A percentile compares a stretch with the other conserved stretches of the same genome.
Conservation (phyloP, 2,888 invertebrate genomes). For the Callimorpha dominula region DNA sequence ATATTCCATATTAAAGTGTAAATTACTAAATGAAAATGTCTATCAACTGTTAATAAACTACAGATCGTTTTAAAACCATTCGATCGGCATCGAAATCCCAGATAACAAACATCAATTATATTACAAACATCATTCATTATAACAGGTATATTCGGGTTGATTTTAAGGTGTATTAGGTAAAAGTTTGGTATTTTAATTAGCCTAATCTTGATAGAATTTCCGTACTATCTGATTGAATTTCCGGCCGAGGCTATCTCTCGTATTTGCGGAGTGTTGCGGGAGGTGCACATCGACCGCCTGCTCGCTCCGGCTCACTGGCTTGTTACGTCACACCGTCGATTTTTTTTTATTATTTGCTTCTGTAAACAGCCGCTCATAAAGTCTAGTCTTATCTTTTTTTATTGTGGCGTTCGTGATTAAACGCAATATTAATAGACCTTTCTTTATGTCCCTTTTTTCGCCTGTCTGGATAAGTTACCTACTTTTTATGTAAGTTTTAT, state of each 20-base stretch:
- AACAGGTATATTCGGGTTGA: background rate
- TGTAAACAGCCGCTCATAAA: constrained; percentile 81
- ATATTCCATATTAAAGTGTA: constrained; percentile 30
- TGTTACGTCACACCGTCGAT: constrained; percentile 80
- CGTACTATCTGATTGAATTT: constrained; percentile 84
- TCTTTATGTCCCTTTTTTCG: constrained; percentile 40
- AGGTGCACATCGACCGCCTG: constrained; percentile 57
- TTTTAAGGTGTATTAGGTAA: constrained; percentile 58
- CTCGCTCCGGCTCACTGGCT: constrained; percentile 78
- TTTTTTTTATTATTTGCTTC: constrained; percentile 76
- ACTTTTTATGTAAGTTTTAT: constrained; percentile 33
- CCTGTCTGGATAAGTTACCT: constrained; percentile 32
- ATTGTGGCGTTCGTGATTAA: constrained; percentile 57
- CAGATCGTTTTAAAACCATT: constrained; percentile 2
- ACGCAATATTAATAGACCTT: constrained; percentile 54
- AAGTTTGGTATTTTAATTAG: constrained; percentile 83
- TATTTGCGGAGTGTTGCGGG: constrained; percentile 79
- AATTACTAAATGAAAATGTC: constrained; percentile 34
- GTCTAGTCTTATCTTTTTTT: constrained; percentile 68
- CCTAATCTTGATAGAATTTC: constrained; percentile 84
- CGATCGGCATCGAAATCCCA: constrained; percentile 20
- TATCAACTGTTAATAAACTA: constrained; percentile 17
- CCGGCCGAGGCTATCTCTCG: constrained; percentile 79
- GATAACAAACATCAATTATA: background rate
- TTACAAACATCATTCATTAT: background rate